These are phyloP conservation scores for Matsumyia berberina DNA, from an alignment of 2,888 invertebrate genomes.

Conservation along the genomic window DNA sequence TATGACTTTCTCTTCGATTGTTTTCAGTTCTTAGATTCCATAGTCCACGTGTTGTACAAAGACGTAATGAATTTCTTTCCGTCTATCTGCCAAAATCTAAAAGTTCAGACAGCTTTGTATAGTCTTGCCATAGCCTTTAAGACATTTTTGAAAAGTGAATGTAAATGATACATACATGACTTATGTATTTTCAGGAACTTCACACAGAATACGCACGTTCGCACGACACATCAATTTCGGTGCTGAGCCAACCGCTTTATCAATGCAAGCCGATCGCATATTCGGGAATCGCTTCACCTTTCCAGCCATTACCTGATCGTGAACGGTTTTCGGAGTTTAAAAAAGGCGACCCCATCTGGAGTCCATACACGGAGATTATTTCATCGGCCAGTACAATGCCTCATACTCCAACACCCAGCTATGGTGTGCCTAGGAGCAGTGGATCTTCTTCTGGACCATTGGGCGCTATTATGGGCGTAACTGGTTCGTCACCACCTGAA, in stretches of 20 bases:
- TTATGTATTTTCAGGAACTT: constrained; percentile 54
- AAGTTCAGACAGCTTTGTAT: no score
- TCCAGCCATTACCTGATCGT: constrained; percentile 72
- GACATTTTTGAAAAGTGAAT: no score
- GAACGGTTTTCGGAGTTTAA: constrained; percentile 66
- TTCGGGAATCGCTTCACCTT: constrained; percentile 69
- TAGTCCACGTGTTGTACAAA: no score
- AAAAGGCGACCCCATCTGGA: constrained; percentile 81
- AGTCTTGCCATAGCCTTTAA: no score
- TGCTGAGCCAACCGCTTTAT: constrained; percentile 19
- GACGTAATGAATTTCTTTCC: no score
- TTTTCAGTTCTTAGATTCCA: no score
- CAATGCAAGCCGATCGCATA: constrained; percentile 38
- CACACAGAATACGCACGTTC: constrained; percentile 53
- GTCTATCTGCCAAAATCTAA: no score
- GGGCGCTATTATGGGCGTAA: constrained; percentile 82
- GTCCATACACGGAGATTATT: constrained; percentile 83
- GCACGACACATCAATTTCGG: constrained; percentile 46
- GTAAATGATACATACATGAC: no score
- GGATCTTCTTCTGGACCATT: constrained; percentile 72
- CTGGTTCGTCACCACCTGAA: constrained; percentile 91
- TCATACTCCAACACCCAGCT: constrained; percentile 85
- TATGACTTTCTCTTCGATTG: no score
- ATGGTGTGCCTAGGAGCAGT: constrained; percentile 84
- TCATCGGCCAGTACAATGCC: constrained; percentile 85